A percentile compares a stretch with the other conserved stretches of the same genome.
phyloP scores from a whole-genome alignment of 2,888 invertebrate genomes.

The Pegoplata infirma region DNA sequence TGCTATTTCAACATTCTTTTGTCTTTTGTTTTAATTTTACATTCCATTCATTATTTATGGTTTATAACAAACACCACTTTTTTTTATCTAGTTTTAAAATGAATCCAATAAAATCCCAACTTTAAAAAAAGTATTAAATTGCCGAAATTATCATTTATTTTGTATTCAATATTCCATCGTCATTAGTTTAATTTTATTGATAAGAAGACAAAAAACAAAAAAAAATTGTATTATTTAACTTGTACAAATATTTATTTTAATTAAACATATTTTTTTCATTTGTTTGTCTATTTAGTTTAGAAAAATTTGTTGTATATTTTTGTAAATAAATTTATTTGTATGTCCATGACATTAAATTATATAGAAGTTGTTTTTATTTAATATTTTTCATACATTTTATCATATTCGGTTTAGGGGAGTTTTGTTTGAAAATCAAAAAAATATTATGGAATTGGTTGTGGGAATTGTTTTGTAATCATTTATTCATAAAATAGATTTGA shows the following conservation, averaged over 20 bases:
- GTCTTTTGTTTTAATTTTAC: background rate
- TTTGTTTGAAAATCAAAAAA: background rate
- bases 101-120: background rate
- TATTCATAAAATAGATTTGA: background rate
- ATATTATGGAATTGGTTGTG: background rate
- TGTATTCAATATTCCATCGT: background rate
- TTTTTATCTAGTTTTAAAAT: background rate
- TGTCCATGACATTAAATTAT: constrained; percentile 46
- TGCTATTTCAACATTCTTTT: too few relatives aligned
- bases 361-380: constrained; percentile 22
- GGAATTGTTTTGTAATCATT: background rate
- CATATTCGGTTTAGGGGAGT: background rate
- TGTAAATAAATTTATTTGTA: constrained; percentile 54
- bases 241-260: constrained; percentile 49
- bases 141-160: constrained; percentile 1
- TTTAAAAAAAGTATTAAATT: background rate
- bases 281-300: constrained; percentile 26
- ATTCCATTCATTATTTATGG: constrained; percentile 7
- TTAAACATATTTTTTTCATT: background rate
- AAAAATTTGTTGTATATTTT: constrained; percentile 22
- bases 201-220: too few relatives aligned
- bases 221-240: constrained; percentile 28
- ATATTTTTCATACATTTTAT: constrained; percentile 5
- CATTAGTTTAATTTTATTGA: constrained; percentile 17
- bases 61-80: background rate